Evolutionary conservation across 2,113 vertebrate genomes (phyloP).

Genomic region (Leucoraja erinaceus): DNA sequence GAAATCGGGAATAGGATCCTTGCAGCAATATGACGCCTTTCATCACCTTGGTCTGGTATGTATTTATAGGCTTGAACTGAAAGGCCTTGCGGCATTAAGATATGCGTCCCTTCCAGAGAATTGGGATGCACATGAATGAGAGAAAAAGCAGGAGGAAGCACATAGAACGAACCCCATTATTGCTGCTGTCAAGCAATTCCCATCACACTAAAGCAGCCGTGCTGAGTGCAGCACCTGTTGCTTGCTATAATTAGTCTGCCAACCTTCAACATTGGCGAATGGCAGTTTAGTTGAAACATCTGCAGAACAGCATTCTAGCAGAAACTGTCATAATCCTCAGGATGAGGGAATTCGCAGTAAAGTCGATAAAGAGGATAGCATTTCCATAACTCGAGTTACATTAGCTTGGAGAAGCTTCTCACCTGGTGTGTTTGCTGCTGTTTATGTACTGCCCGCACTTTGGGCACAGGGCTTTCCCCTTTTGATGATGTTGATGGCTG

Average conservation of each 20-base stretch:
- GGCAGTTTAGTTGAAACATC: not conserved
- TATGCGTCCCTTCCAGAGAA: not conserved
- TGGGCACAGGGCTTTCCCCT: slow-evolving; percentile 68
- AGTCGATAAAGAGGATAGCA: not conserved
- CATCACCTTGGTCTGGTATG: not conserved
- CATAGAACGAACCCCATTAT: not conserved
- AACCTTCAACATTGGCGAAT: not conserved
- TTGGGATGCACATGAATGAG: not conserved
- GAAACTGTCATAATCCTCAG: not conserved
- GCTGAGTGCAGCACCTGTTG: not conserved
- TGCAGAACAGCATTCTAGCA: not conserved
- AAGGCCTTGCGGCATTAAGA: not conserved
- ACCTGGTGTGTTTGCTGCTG: slow-evolving; percentile 65
- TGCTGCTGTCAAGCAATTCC: not conserved
- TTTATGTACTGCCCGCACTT: slow-evolving; percentile 61
- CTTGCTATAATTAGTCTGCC: not conserved
- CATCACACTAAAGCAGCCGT: not conserved
- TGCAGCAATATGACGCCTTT: not conserved
- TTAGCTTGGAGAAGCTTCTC: slow-evolving; percentile 38
- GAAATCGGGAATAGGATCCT: not conserved
- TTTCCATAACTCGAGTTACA: no score
- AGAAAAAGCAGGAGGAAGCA: not conserved
- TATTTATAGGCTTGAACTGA: not conserved
- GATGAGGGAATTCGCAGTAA: not conserved
- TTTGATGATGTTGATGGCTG: slow-evolving; percentile 66